These are phyloP conservation scores for Physeter macrocephalus DNA, from an alignment of 2,113 vertebrate genomes.

Conservation along the genomic window DNA sequence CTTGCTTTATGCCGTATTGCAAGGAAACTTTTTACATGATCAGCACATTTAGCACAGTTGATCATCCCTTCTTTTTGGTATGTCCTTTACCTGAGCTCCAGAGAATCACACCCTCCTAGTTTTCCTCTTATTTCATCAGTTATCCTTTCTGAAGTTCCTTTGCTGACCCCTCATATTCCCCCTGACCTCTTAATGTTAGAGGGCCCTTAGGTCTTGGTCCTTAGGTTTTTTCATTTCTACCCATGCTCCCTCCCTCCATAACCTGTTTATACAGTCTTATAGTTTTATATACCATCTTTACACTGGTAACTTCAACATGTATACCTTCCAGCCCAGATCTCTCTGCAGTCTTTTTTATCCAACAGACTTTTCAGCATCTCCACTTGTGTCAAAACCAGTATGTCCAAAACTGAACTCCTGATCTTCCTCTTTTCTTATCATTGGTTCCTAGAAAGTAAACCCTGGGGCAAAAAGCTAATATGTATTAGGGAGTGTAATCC, in stretches of 20 bases:
- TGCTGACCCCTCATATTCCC: neutral
- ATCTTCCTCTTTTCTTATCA: neutral
- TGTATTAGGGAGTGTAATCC: neutral
- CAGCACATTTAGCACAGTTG: no score
- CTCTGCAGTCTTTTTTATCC: neutral
- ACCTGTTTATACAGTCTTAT: neutral
- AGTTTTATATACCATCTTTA: neutral
- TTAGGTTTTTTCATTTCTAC: neutral
- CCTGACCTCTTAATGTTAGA: neutral
- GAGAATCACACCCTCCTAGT: neutral
- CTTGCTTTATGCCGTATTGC: neutral
- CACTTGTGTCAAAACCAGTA: neutral
- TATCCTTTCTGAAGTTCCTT: neutral
- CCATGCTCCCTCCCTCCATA: neutral
- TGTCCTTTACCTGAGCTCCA: neutral
- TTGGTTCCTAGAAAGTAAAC: neutral
- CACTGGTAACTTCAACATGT: neutral
- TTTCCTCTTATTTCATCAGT: neutral
- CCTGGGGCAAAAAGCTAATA: neutral
- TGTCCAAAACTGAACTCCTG: neutral
- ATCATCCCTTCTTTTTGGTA: neutral
- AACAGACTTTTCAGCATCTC: neutral
- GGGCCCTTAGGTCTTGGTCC: neutral
- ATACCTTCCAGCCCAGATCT: neutral
- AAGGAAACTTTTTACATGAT: neutral